Conservation (phyloP, 1,140 invertebrate species). For the Homalodisca vitripennis region DNA sequence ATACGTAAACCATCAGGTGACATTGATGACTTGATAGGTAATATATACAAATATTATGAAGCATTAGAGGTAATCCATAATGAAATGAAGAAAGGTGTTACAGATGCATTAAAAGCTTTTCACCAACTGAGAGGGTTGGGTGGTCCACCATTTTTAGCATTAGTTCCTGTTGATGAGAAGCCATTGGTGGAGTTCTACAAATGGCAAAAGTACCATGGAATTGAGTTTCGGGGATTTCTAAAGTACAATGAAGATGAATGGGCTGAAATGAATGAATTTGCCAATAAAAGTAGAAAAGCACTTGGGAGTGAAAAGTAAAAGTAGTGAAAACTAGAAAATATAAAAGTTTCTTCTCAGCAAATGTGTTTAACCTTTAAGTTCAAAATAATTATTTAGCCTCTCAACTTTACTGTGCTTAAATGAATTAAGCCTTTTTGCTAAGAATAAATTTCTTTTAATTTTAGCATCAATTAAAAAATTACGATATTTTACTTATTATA, state of each 20-base stretch:
- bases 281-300: neutral
- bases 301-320: too few species aligned
- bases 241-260: conserved; percentile 8
- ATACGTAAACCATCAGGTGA: neutral
- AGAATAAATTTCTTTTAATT: too few species aligned
- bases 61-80: neutral
- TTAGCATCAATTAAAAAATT: too few species aligned
- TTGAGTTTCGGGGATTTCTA: conserved; percentile 3
- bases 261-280: conserved; percentile 7
- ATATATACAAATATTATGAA: conserved; percentile 1
- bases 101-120: neutral
- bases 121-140: neutral
- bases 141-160: neutral
- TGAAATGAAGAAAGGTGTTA: neutral
- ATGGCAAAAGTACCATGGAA: neutral
- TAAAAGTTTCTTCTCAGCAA: too few species aligned
- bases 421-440: too few species aligned
- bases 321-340: too few species aligned
- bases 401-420: too few species aligned
- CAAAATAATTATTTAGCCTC: too few species aligned
- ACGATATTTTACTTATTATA: too few species aligned
- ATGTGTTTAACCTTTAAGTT: too few species aligned
- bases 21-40: neutral
- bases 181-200: neutral
- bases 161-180: neutral